Evolutionary conservation across 2,888 invertebrate genomes (phyloP).

Genomic region (Vanessa cardui): DNA sequence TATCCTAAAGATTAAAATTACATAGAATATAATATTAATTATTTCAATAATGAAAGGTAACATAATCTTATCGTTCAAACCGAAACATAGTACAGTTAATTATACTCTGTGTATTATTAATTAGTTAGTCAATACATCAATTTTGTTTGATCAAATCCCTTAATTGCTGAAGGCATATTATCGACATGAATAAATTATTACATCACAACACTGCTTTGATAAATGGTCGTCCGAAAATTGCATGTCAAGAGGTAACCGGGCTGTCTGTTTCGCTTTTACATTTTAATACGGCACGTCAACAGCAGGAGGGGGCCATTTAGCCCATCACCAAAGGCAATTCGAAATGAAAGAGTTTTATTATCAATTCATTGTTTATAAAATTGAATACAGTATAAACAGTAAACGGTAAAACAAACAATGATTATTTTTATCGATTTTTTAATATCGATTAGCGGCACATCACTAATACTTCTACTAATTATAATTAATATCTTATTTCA

Average conservation of each 20-base stretch:
- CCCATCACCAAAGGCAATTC: slow-evolving; percentile 59
- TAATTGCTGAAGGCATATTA: slow-evolving; percentile 12
- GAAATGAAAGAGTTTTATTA: slow-evolving; percentile 36
- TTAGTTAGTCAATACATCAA: not conserved
- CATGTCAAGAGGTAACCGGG: slow-evolving; percentile 76
- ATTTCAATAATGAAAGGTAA: too few relatives aligned
- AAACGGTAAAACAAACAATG: not conserved
- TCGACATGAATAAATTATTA: slow-evolving; percentile 49
- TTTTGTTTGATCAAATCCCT: slow-evolving; percentile 15
- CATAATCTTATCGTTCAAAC: too few relatives aligned
- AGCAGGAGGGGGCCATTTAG: slow-evolving; percentile 57
- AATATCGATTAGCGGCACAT: not conserved
- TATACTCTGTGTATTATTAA: not conserved
- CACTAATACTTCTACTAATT: not conserved
- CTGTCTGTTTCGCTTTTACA: slow-evolving; percentile 67
- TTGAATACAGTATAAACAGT: slow-evolving; percentile 20
- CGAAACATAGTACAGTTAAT: not conserved
- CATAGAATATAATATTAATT: too few relatives aligned
- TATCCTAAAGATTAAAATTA: too few relatives aligned
- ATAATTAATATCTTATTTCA: too few relatives aligned
- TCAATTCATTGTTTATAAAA: slow-evolving; percentile 41
- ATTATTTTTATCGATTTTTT: not conserved
- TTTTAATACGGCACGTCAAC: slow-evolving; percentile 74
- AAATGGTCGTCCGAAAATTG: slow-evolving; percentile 78
- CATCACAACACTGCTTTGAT: slow-evolving; percentile 59